These are phyloP conservation scores for Heliconius aoede DNA, from an alignment of 2,888 invertebrate species.

Conservation along the genomic window DNA sequence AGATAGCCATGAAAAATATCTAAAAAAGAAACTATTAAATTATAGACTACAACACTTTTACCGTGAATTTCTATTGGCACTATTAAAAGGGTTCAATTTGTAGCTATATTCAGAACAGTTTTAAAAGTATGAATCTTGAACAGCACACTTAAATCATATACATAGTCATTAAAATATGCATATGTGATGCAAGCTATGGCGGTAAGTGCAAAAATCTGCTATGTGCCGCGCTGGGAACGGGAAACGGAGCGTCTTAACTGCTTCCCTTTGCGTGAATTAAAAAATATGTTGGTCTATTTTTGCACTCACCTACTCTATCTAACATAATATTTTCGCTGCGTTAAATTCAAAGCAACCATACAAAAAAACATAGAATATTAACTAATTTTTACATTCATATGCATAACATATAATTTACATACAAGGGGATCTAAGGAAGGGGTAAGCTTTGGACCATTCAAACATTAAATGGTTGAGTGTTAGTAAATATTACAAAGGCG, in stretches of 20 bases:
- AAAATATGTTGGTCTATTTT: not conserved
- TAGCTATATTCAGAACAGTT: not conserved
- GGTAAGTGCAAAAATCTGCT: conserved; percentile 8
- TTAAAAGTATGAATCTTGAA: not conserved
- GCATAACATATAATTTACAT: conserved; percentile 8
- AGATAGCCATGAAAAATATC: not conserved
- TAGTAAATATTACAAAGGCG: not conserved
- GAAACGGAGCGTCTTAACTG: no score
- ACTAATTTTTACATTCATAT: conserved; percentile 5
- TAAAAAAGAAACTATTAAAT: not conserved
- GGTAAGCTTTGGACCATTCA: conserved; percentile 8
- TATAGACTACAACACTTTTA: not conserved
- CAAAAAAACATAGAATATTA: conserved; percentile 8
- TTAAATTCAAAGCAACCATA: conserved; percentile 5
- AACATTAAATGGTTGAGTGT: not conserved
- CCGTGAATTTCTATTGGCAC: not conserved
- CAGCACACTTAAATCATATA: conserved; percentile 10
- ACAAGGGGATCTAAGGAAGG: conserved; percentile 14
- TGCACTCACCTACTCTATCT: not conserved
- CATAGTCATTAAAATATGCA: not conserved
- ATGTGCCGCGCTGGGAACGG: no score
- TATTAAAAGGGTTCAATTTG: not conserved
- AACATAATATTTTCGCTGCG: not conserved
- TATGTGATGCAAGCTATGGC: not conserved
- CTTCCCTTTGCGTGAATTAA: no score